Evolutionary conservation across 2,888 invertebrate species (phyloP).

Genomic region (Pedicia rivosa): DNA sequence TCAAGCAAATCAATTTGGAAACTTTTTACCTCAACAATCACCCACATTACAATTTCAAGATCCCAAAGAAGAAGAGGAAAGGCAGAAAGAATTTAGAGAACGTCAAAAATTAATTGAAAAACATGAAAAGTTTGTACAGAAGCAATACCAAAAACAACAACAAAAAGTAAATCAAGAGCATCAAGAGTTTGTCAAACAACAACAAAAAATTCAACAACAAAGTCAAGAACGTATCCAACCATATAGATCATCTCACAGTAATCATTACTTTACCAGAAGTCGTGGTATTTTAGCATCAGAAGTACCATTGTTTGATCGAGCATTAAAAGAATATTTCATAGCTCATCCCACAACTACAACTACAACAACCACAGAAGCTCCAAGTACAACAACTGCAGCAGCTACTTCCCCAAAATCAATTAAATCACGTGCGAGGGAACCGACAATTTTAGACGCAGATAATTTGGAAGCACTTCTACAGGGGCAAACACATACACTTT

Average conservation of each 20-base stretch:
- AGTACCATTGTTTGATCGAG: constrained; percentile 43
- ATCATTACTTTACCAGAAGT: constrained; percentile 9
- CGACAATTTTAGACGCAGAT: constrained; percentile 20
- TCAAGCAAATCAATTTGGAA: background rate
- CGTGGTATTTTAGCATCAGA: constrained; percentile 46
- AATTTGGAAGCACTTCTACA: constrained; percentile 28
- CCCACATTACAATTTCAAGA: constrained; percentile 4
- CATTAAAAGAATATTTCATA: constrained; percentile 47
- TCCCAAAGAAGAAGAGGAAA: constrained; percentile 33
- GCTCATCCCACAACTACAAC: constrained; percentile 54
- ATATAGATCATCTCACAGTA: background rate
- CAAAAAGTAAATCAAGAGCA: constrained; percentile 59
- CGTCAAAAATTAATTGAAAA: constrained; percentile 56
- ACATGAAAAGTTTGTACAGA: constrained; percentile 61
- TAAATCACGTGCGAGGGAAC: background rate
- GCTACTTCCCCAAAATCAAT: constrained; percentile 24
- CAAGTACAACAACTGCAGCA: constrained; percentile 28
- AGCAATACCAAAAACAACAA: constrained; percentile 62
- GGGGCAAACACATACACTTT: constrained; percentile 39
- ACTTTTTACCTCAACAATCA: constrained; percentile 7
- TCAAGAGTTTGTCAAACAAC: constrained; percentile 50
- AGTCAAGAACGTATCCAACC: constrained; percentile 20
- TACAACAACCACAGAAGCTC: constrained; percentile 45
- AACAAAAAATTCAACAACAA: constrained; percentile 41
- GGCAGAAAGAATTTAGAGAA: constrained; percentile 50